These are phyloP conservation scores for Nowickia ferox DNA, from an alignment of 2,888 invertebrate genomes.

Conservation along the genomic window DNA sequence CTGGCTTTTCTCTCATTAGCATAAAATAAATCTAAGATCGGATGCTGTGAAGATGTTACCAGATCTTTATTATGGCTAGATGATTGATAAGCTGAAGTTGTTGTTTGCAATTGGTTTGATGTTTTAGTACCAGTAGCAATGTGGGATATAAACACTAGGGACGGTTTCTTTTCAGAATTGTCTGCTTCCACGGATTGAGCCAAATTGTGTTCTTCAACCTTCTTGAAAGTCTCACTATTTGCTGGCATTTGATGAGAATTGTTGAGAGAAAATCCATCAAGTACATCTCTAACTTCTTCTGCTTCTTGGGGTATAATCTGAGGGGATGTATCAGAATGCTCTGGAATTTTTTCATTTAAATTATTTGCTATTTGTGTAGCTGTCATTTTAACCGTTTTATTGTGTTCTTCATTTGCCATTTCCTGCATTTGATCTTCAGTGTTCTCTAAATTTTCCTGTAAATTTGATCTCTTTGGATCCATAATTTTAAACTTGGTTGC, in stretches of 20 bases:
- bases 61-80: no score
- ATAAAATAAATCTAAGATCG: no score
- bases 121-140: no score
- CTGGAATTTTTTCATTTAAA: background rate
- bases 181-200: background rate
- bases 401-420: background rate
- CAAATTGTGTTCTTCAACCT: background rate
- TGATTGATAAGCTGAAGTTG: no score
- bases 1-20: no score
- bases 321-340: background rate
- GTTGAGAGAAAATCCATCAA: background rate
- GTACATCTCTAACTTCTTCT: background rate
- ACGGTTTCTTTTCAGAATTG: background rate
- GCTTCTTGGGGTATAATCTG: no score
- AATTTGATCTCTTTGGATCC: background rate
- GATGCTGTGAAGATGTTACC: no score
- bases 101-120: no score
- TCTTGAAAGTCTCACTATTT: background rate
- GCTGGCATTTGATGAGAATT: background rate
- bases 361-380: background rate
- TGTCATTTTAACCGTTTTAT: background rate
- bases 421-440: no score
- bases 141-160: no score
- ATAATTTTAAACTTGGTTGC: background rate
- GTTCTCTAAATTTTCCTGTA: no score